A percentile compares a stretch with the other conserved stretches of the same genome.
phyloP scores from a whole-genome alignment of 2,888 invertebrate genomes.

The Lasioglossum pauxillum region DNA sequence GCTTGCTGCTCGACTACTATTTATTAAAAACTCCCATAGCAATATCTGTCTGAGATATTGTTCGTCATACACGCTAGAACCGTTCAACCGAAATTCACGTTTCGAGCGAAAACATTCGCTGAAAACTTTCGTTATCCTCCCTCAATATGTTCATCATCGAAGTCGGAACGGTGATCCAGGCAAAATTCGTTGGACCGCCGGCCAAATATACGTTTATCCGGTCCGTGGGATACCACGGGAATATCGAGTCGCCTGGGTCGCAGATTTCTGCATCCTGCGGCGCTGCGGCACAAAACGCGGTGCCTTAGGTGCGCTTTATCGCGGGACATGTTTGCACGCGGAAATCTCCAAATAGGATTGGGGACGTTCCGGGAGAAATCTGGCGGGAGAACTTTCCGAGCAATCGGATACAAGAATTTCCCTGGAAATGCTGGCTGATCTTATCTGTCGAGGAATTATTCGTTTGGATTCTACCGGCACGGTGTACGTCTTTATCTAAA shows the following conservation, averaged over 20 bases:
- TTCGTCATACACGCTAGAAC: neutral
- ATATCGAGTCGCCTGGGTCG: neutral
- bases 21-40: neutral
- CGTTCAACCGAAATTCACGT: neutral
- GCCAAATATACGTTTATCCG: no score
- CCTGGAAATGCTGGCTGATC: neutral
- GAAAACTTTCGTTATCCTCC: neutral
- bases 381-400: neutral
- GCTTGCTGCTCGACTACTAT: neutral
- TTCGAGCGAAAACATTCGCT: no score
- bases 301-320: neutral
- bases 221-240: neutral
- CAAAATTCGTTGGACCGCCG: neutral
- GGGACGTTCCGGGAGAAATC: neutral
- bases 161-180: neutral
- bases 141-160: neutral
- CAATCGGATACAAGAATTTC: neutral
- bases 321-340: neutral
- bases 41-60: neutral
- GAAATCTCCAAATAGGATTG: neutral
- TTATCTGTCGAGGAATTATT: neutral
- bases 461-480: neutral
- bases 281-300: neutral
- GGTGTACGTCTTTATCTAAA: neutral
- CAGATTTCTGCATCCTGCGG: neutral